These are phyloP conservation scores for Pristionchus maxplancki DNA, from an alignment of 2,888 invertebrate species.

Conservation along the genomic window DNA sequence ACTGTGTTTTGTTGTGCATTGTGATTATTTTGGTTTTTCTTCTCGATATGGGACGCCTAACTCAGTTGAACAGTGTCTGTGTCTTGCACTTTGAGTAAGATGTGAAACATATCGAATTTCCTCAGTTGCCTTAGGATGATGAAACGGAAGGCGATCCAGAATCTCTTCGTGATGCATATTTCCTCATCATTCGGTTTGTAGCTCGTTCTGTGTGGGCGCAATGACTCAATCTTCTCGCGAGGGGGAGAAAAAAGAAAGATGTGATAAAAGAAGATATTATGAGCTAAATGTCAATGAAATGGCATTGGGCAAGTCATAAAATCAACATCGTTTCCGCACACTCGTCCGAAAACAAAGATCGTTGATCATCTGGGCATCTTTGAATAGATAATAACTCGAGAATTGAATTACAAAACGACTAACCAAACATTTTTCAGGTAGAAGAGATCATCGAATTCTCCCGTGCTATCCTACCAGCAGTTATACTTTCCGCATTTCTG, in stretches of 20 bases:
- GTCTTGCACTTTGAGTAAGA: too few relatives aligned
- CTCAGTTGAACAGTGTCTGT: too few relatives aligned
- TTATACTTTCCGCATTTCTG: not conserved
- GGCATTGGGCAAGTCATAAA: not conserved
- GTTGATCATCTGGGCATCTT: too few relatives aligned
- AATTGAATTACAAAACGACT: not conserved
- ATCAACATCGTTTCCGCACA: not conserved
- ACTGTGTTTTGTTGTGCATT: too few relatives aligned
- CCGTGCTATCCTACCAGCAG: not conserved
- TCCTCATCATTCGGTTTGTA: not conserved
- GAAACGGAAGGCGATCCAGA: too few relatives aligned
- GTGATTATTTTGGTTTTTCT: too few relatives aligned
- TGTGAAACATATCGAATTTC: too few relatives aligned
- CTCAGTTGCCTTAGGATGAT: too few relatives aligned
- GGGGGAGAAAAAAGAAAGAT: not conserved
- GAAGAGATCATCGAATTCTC: constrained; percentile 4
- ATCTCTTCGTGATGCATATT: not conserved
- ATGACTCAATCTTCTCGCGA: not conserved
- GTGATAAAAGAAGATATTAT: not conserved
- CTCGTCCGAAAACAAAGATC: not conserved
- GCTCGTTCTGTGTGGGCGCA: not conserved
- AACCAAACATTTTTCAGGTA: not conserved
- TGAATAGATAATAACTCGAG: not conserved
- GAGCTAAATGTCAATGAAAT: not conserved
- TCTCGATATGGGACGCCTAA: not conserved